A percentile compares a stretch with the other conserved stretches of the same genome.
phyloP scores from a whole-genome alignment of 2,797 vertebrate genomes.

The Aeoliscus strigatus region DNA sequence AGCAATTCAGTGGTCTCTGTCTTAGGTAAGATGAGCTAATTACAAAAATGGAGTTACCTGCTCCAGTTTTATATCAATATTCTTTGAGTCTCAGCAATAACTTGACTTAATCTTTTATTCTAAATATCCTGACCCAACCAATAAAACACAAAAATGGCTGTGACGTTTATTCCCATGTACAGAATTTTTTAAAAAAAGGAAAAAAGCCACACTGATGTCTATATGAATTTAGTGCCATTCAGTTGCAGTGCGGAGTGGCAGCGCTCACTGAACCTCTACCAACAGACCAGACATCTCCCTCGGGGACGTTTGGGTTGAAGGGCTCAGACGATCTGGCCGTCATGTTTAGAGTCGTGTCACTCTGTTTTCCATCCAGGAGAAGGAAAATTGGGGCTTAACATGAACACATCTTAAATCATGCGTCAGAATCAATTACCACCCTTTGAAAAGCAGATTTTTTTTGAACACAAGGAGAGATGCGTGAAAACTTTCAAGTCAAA shows the following conservation, averaged over 20 bases:
- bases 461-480: constrained; percentile 45
- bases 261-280: constrained; percentile 31
- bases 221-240: background rate
- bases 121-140: too few species aligned
- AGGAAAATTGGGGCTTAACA: constrained; percentile 66
- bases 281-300: constrained; percentile 40
- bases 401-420: constrained; percentile 78
- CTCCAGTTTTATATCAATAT: too few species aligned
- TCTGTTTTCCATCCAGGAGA: constrained; percentile 66
- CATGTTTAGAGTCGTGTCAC: constrained; percentile 74
- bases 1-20: too few species aligned
- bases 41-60: too few species aligned
- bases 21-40: too few species aligned
- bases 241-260: constrained; percentile 35
- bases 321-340: constrained; percentile 49
- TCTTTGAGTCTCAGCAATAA: too few species aligned
- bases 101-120: too few species aligned
- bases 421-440: constrained; percentile 74
- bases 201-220: background rate
- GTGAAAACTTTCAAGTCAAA: constrained; percentile 48
- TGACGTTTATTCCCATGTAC: too few species aligned
- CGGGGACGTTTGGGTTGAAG: constrained; percentile 30
- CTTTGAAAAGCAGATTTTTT: constrained; percentile 49
- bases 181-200: too few species aligned
- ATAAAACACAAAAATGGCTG: too few species aligned